These are phyloP conservation scores for Psammodynastes pulverulentus DNA, from an alignment of 2,113 vertebrate genomes.

Conservation along the genomic window DNA sequence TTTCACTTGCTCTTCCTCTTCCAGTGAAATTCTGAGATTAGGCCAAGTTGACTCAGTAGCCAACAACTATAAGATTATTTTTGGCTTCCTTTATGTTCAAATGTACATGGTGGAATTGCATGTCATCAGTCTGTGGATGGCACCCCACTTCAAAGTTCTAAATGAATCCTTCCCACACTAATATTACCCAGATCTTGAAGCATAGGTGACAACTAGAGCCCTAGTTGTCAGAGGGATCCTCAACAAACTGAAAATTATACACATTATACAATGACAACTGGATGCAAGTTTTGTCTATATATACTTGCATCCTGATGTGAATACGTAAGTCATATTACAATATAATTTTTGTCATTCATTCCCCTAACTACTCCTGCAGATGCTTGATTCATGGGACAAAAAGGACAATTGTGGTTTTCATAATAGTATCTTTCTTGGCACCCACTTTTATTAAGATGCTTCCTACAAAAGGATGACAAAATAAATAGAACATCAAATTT, in stretches of 20 bases:
- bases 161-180: neutral
- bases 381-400: neutral
- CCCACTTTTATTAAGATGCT: neutral
- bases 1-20: neutral
- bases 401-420: neutral
- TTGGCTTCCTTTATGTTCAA: neutral
- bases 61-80: no score
- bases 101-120: neutral
- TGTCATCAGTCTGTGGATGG: neutral
- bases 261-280: neutral
- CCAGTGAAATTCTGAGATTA: neutral
- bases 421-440: neutral
- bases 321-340: neutral
- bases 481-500: slow-evolving; percentile 34
- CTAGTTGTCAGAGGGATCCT: neutral
- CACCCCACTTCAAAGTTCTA: neutral
- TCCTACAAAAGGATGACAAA: slow-evolving; percentile 38
- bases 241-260: neutral
- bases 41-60: no score
- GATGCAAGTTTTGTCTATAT: neutral
- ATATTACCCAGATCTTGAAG: neutral
- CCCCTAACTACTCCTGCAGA: neutral
- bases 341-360: neutral
- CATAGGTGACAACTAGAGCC: neutral
- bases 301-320: neutral